phyloP scores from a whole-genome alignment of 1,140 invertebrate genomes.

The Chrysopa pallens region DNA sequence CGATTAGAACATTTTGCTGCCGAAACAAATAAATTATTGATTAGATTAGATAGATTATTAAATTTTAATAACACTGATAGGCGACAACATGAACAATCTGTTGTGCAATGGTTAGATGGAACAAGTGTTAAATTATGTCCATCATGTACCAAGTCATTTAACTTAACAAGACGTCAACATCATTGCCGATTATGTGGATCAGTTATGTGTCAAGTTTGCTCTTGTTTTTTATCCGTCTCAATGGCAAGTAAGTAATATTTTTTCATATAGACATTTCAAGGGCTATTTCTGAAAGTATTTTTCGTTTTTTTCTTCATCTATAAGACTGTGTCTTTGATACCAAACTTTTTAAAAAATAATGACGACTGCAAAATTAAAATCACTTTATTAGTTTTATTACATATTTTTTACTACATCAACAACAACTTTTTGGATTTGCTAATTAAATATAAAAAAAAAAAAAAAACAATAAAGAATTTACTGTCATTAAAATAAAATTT shows the following conservation, averaged over 20 bases:
- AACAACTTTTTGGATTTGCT: neutral
- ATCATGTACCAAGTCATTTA: slow-evolving; percentile 76
- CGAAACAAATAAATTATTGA: slow-evolving; percentile 90
- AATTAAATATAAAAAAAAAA: too few species aligned
- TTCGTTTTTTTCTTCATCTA: too few species aligned
- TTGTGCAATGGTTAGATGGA: slow-evolving; percentile 90
- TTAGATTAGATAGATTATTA: slow-evolving; percentile 83
- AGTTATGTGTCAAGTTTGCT: slow-evolving; percentile 89
- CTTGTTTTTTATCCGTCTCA: slow-evolving; percentile 64
- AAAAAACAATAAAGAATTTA: too few species aligned
- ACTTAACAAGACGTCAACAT: slow-evolving; percentile 75
- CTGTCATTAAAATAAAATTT: too few species aligned
- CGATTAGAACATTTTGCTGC: slow-evolving; percentile 70
- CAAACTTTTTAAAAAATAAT: too few species aligned
- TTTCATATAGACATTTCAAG: too few species aligned
- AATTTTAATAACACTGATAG: slow-evolving; percentile 62
- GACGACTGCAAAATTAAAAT: too few species aligned
- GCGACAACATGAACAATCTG: slow-evolving; percentile 57
- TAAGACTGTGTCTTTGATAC: too few species aligned
- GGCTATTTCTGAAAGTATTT: too few species aligned
- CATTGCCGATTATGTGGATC: slow-evolving; percentile 93
- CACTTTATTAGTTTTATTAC: too few species aligned
- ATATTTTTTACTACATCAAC: too few species aligned
- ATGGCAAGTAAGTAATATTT: slow-evolving; percentile 70
- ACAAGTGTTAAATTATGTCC: slow-evolving; percentile 78